Conservation (phyloP, 1,140 invertebrate species). For the Harlomillsia oculata region DNA sequence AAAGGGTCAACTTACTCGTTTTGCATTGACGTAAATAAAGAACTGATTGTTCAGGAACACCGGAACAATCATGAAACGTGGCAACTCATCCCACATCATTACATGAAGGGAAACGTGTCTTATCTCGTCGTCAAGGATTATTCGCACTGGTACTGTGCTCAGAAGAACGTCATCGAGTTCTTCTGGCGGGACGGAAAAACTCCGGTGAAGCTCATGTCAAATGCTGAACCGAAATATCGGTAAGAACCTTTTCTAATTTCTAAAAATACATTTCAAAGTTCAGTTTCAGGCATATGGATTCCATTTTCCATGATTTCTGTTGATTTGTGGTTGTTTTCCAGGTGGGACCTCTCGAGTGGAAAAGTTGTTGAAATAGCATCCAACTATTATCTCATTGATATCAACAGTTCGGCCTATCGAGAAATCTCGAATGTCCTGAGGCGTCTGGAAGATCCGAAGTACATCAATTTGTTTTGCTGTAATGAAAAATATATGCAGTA, state of each 20-base stretch:
- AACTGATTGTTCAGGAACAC: slow-evolving; percentile 7
- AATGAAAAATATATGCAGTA: not conserved
- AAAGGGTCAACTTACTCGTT: slow-evolving; percentile 10
- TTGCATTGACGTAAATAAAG: not conserved
- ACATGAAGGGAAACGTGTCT: slow-evolving; percentile 2
- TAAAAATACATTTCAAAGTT: too few species aligned
- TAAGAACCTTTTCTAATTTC: too few species aligned
- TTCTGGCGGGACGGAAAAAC: not conserved
- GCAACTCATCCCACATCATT: not conserved
- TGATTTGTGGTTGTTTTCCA: too few species aligned
- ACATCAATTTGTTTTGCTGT: slow-evolving; percentile 1
- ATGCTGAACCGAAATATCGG: too few species aligned
- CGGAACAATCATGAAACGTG: not conserved
- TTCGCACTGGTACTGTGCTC: slow-evolving; percentile 24
- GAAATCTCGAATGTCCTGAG: not conserved
- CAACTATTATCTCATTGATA: too few species aligned
- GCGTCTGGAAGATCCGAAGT: slow-evolving; percentile 11
- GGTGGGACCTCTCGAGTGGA: too few species aligned
- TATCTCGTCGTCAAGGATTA: slow-evolving; percentile 7
- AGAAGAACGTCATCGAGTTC: not conserved
- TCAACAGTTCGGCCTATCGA: not conserved
- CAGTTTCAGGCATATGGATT: too few species aligned
- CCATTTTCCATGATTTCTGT: too few species aligned
- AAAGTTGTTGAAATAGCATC: too few species aligned
- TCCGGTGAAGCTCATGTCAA: not conserved